These are phyloP conservation scores for Pipistrellus pipistrellus DNA, from an alignment of 2,797 vertebrate genomes.

Conservation along the genomic window DNA sequence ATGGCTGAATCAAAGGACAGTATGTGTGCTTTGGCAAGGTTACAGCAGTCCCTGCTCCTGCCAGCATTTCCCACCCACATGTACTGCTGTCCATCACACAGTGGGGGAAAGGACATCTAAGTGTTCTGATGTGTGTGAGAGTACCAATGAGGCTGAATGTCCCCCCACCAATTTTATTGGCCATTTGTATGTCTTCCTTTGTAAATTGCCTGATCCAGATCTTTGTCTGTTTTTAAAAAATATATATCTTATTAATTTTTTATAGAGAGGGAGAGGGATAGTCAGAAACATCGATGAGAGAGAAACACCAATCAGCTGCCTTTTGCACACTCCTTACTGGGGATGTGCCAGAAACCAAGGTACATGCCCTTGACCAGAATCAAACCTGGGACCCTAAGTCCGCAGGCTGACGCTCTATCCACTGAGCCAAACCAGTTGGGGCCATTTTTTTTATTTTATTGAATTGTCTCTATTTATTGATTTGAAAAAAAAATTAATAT, in stretches of 20 bases:
- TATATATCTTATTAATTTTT: too few relatives aligned
- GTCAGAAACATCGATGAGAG: too few relatives aligned
- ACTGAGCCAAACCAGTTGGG: too few relatives aligned
- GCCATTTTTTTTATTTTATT: not conserved
- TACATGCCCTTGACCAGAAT: too few relatives aligned
- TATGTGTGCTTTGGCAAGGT: not conserved
- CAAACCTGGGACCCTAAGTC: too few relatives aligned
- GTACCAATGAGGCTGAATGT: not conserved
- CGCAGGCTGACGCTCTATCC: too few relatives aligned
- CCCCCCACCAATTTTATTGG: not conserved
- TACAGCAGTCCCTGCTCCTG: not conserved
- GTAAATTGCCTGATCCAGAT: not conserved
- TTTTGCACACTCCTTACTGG: too few relatives aligned
- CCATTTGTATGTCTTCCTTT: conserved; percentile 36
- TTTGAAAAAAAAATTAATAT: not conserved
- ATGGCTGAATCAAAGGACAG: not conserved
- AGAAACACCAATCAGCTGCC: too few relatives aligned
- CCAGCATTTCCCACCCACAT: not conserved
- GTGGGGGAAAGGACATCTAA: not conserved
- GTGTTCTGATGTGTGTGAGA: not conserved
- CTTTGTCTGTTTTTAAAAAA: not conserved
- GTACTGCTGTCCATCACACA: not conserved
- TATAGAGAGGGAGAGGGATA: too few relatives aligned
- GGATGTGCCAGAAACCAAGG: too few relatives aligned
- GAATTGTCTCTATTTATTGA: not conserved